Base-by-base conservation (phyloP, 37 sponge, comb jelly and placozoan genomes). In the Ephydatia muelleri region DNA sequence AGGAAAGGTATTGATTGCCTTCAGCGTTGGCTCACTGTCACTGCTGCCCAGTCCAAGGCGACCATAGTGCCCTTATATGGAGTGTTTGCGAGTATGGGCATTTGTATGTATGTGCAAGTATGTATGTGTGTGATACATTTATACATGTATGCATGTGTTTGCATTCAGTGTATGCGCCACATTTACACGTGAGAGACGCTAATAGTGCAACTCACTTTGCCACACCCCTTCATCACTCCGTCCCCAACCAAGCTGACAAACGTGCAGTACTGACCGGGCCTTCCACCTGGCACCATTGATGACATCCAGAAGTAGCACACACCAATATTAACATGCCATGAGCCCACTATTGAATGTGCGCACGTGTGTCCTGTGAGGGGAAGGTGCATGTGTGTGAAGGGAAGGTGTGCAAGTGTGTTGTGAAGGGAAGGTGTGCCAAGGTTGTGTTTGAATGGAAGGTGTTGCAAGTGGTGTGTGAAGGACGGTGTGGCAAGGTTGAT, bases 251-350 rank as follows among this genome's bases (percentile, higher is more conserved):
- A 87, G 22, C 94, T 78, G 14, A 91, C 80, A 67, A 97, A 91
- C 29, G 95, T 84, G 73, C 98, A 97, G 78, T 95, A 92, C 48
- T 93, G 98, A 36, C 98, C 98, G 36, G 93, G n/a, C n/a, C 98
- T 37, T 85, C 91, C 48, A 97, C 81, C 92, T 93, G 70, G n/a
- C n/a, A n/a, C n/a, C 5, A 36, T 49, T 29, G 31, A 5, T 81
- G 22, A 86, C 16, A 16, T 82, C n/a, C 30, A 35, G 65, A 25
- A 70, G 70, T 30, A 84, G 33, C 65, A 36, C 65, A 68, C 36
- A 16, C 25, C 12, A 11, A 31, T n/a, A 68, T n/a, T n/a, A n/a
- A n/a, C n/a, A n/a, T n/a, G n/a, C n/a, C n/a, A n/a, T n/a, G n/a
- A 65, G 66, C 66, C 14, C 14, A 65, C 66, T n/a, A 22, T 22